These are phyloP conservation scores for Pogonomyrmex californicus DNA, from an alignment of 1,140 invertebrate genomes.

Conservation along the genomic window DNA sequence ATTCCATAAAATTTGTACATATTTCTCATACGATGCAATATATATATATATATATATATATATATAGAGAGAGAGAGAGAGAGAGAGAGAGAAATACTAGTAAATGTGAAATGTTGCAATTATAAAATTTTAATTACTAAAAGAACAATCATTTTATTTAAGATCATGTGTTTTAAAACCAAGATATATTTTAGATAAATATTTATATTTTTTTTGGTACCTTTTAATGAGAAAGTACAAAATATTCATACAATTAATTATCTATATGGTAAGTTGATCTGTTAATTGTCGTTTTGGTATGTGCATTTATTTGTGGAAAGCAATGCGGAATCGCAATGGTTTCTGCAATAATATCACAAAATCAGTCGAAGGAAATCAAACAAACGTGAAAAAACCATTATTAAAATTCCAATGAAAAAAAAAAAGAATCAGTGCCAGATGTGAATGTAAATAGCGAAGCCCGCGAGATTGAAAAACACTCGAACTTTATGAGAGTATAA, in stretches of 20 bases:
- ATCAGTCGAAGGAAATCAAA: conserved; percentile 20
- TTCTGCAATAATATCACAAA: conserved; percentile 10
- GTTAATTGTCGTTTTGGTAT: background rate
- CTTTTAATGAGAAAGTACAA: background rate
- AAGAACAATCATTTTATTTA: background rate
- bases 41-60: too few species aligned
- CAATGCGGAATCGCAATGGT: background rate
- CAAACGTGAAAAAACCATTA: background rate
- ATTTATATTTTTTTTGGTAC: background rate
- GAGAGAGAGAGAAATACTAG: background rate
- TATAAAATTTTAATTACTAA: background rate
- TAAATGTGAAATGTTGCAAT: background rate
- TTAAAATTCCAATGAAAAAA: conserved; percentile 20
- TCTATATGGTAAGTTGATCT: background rate
- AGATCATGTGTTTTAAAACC: background rate
- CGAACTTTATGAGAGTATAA: conserved; percentile 43
- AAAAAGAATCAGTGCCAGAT: background rate
- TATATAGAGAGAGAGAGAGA: too few species aligned
- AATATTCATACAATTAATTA: background rate
- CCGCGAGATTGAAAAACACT: conserved; percentile 46
- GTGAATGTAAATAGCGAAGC: conserved; percentile 27
- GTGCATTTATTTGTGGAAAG: conserved; percentile 10
- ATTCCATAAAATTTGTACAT: background rate
- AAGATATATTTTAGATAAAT: background rate
- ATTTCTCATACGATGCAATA: background rate